phyloP scores from a whole-genome alignment of 2,797 vertebrate genomes.

The Cossypha heuglini region DNA sequence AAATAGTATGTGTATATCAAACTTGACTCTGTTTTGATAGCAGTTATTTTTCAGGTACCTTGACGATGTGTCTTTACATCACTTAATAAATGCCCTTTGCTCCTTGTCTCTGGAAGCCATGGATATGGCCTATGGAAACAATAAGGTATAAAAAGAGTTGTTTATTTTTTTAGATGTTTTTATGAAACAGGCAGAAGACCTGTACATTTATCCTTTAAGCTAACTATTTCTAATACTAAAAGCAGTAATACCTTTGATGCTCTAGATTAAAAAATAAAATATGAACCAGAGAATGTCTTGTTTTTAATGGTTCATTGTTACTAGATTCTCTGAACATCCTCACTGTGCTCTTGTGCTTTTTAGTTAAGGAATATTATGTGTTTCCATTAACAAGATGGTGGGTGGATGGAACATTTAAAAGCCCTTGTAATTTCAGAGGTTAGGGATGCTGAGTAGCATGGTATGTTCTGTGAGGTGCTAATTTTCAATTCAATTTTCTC shows the following conservation, averaged over 20 bases:
- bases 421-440: not conserved
- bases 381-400: not conserved
- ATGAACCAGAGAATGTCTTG: not conserved
- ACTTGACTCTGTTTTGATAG: constrained; percentile 35
- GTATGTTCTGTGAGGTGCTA: not conserved
- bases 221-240: not conserved
- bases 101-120: constrained; percentile 97
- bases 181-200: not conserved
- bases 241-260: not conserved
- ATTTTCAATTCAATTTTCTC: not conserved
- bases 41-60: constrained; percentile 85
- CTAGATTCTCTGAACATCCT: not conserved
- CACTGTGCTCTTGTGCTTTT: not conserved
- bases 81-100: constrained; percentile 97
- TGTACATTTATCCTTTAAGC: not conserved
- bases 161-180: not conserved
- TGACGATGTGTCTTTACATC: constrained; percentile 97
- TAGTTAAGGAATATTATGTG: not conserved
- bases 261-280: not conserved
- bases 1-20: not conserved
- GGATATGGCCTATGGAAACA: constrained; percentile 99
- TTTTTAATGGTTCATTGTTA: not conserved
- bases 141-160: constrained; percentile 82
- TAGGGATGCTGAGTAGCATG: not conserved
- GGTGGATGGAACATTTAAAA: not conserved